A percentile compares a stretch with the other conserved stretches of the same genome.
Evolutionary conservation across 2,113 vertebrate species (phyloP).

Genomic region (Thoracochromis brauschi): DNA sequence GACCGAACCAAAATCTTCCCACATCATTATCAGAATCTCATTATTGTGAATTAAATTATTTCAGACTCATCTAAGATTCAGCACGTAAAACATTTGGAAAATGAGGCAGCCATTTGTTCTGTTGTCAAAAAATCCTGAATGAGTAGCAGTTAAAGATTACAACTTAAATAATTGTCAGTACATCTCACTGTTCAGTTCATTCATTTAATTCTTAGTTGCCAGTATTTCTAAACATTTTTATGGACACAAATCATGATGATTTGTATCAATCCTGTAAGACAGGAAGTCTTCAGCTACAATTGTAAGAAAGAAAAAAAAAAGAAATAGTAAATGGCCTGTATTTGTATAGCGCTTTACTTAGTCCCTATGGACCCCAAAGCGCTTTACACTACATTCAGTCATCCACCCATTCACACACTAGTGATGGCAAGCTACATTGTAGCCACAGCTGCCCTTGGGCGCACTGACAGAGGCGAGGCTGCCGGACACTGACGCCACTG

Average conservation of each 20-base stretch:
- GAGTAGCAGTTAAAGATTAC: neutral
- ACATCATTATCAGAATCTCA: neutral
- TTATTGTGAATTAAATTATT: neutral
- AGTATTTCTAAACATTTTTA: neutral
- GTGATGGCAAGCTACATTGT: neutral
- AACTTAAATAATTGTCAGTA: neutral
- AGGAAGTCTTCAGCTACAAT: neutral
- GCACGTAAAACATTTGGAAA: neutral
- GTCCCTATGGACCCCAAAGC: neutral
- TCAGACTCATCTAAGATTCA: neutral
- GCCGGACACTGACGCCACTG: rapidly evolving
- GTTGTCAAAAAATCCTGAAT: neutral
- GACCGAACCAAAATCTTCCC: neutral
- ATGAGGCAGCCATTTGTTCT: neutral
- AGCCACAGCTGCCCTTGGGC: neutral
- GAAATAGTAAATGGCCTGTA: neutral
- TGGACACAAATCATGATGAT: neutral
- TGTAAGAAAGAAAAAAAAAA: neutral
- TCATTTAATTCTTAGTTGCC: neutral
- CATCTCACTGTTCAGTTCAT: neutral
- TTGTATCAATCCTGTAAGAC: neutral
- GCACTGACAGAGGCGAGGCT: neutral
- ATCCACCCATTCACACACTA: neutral
- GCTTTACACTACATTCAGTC: neutral
- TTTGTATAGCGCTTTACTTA: neutral